Percentiles rank a stretch among this genome's conserved stretches.
Evolutionary conservation across 2,113 vertebrate species (phyloP).

Genomic region (Colistium nudipinnis): DNA sequence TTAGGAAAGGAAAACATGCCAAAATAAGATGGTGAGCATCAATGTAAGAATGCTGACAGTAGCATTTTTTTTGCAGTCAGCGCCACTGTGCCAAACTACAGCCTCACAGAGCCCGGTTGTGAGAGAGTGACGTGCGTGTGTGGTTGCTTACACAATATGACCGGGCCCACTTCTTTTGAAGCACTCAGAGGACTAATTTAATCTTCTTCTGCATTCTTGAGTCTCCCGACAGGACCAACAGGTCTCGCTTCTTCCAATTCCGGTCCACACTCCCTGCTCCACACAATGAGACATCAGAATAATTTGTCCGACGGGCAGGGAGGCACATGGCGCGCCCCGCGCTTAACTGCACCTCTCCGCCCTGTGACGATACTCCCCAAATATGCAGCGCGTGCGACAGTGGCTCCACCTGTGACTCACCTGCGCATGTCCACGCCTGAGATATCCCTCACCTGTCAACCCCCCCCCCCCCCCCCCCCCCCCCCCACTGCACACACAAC

Average conservation of each 20-base stretch:
- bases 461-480: not conserved
- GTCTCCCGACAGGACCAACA: conserved; percentile 39
- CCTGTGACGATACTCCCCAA: conserved; percentile 66
- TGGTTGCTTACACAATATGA: too few species aligned
- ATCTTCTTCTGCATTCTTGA: not conserved
- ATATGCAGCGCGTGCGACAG: conserved; percentile 64
- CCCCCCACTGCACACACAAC: conserved; percentile 12
- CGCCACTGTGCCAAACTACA: too few species aligned
- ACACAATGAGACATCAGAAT: conserved; percentile 67
- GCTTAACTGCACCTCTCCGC: conserved; percentile 52
- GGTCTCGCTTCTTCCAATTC: conserved; percentile 23
- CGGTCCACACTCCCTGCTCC: conserved; percentile 41
- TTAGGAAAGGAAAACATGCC: too few species aligned
- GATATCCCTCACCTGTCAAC: conserved; percentile 33
- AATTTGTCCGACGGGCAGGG: conserved; percentile 61
- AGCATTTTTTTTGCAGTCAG: too few species aligned
- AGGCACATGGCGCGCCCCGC: conserved; percentile 53
- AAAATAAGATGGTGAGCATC: too few species aligned
- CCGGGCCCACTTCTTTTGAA: not conserved
- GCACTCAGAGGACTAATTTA: not conserved
- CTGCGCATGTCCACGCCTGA: conserved; percentile 56
- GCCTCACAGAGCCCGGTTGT: too few species aligned
- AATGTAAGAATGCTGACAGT: too few species aligned
- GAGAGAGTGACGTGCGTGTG: too few species aligned
- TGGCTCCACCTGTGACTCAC: conserved; percentile 71